Evolutionary conservation across 1,140 invertebrate genomes (phyloP).

Genomic region (Pteromalus puparum): DNA sequence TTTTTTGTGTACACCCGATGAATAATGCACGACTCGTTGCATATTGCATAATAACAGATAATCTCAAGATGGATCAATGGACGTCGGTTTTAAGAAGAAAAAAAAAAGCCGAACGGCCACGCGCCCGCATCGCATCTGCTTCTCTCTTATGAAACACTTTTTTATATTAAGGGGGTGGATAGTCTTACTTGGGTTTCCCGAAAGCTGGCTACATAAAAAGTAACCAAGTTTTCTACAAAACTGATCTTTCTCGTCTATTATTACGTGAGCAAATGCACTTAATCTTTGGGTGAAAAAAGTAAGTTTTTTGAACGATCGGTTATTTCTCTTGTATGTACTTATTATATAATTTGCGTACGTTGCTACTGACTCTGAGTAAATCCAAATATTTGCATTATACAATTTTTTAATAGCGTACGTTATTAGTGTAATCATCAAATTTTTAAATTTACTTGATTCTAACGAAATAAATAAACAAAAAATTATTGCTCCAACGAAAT

Average conservation of each 20-base stretch:
- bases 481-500: too few species aligned
- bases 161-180: constrained; percentile 7
- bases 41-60: not conserved
- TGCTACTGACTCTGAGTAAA: too few species aligned
- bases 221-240: constrained; percentile 3
- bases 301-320: too few species aligned
- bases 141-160: constrained; percentile 12
- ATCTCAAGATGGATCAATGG: not conserved
- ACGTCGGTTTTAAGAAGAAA: not conserved
- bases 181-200: not conserved
- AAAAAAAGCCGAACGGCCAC: not conserved
- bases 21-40: not conserved
- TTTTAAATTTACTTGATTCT: too few species aligned
- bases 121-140: constrained; percentile 14
- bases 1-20: not conserved
- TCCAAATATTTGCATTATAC: too few species aligned
- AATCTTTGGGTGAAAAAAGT: not conserved
- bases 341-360: too few species aligned
- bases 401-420: too few species aligned
- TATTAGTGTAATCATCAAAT: too few species aligned
- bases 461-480: too few species aligned
- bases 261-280: not conserved
- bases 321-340: too few species aligned
- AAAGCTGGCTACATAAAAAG: constrained; percentile 13
- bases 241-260: not conserved